These are phyloP conservation scores for Druon quercuslanigerum DNA, from an alignment of 1,140 invertebrate species.

Conservation along the genomic window DNA sequence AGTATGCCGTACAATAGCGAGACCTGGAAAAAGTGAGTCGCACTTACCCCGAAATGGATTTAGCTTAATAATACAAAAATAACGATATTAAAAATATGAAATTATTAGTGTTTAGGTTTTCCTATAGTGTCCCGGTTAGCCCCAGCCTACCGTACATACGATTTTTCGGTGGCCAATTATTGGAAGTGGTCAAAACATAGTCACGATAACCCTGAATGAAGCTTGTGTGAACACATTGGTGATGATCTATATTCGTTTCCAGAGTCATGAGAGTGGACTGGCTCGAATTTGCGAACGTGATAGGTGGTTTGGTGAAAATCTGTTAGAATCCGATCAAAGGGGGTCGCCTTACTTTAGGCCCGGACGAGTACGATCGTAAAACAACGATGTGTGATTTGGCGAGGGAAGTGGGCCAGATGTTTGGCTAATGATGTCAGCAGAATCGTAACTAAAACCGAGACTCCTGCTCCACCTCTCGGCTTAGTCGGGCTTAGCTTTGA, in stretches of 20 bases:
- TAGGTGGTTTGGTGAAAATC: constrained; percentile 43
- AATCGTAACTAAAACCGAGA: constrained; percentile 72
- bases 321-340: constrained; percentile 53
- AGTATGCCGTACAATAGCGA: too few relatives aligned
- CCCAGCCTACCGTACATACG: too few relatives aligned
- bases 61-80: too few relatives aligned
- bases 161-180: too few relatives aligned
- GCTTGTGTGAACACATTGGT: neutral
- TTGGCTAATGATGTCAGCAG: constrained; percentile 75
- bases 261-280: neutral
- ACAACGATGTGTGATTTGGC: constrained; percentile 47
- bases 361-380: constrained; percentile 48
- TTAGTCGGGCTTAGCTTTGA: constrained; percentile 58
- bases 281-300: constrained; percentile 44
- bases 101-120: neutral
- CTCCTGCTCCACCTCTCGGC: constrained; percentile 55
- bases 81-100: neutral
- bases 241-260: neutral
- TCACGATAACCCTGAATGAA: neutral
- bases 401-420: constrained; percentile 72
- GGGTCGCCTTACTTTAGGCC: constrained; percentile 31
- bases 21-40: too few relatives aligned
- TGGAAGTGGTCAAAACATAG: too few relatives aligned
- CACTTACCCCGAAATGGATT: too few relatives aligned
- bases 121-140: too few relatives aligned